These are phyloP conservation scores for Heliconius hewitsoni DNA, from an alignment of 1,140 invertebrate genomes.

Conservation along the genomic window DNA sequence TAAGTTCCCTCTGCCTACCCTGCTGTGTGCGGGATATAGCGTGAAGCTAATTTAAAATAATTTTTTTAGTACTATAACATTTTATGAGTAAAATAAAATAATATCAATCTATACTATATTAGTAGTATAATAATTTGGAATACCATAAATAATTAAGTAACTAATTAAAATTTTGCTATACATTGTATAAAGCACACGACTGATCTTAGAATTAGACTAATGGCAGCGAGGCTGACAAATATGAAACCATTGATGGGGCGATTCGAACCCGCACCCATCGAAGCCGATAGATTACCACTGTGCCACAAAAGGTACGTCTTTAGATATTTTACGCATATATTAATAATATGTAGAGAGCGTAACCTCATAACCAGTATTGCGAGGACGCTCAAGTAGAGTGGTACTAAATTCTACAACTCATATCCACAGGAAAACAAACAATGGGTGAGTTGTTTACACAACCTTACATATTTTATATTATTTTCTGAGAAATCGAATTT, in stretches of 20 bases:
- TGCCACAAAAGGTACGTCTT: not conserved
- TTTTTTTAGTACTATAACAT: too few relatives aligned
- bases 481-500: not conserved
- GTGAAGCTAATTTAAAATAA: too few relatives aligned
- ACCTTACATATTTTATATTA: not conserved
- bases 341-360: slow-evolving; percentile 12
- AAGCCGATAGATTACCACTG: not conserved
- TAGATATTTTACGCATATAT: not conserved
- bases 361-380: slow-evolving; percentile 29
- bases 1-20: too few relatives aligned
- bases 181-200: too few relatives aligned
- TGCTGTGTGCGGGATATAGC: too few relatives aligned
- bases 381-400: slow-evolving; percentile 23
- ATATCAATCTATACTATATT: not conserved
- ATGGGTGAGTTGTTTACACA: slow-evolving; percentile 35
- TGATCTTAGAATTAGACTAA: too few relatives aligned
- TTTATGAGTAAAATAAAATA: too few relatives aligned
- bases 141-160: too few relatives aligned
- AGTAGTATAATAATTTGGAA: too few relatives aligned
- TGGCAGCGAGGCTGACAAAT: not conserved
- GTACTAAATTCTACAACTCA: slow-evolving; percentile 8
- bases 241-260: not conserved
- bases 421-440: slow-evolving; percentile 21
- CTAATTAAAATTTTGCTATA: too few relatives aligned
- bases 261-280: not conserved